phyloP scores from a whole-genome alignment of 1,140 invertebrate species.

The Drosophila gunungcola region DNA sequence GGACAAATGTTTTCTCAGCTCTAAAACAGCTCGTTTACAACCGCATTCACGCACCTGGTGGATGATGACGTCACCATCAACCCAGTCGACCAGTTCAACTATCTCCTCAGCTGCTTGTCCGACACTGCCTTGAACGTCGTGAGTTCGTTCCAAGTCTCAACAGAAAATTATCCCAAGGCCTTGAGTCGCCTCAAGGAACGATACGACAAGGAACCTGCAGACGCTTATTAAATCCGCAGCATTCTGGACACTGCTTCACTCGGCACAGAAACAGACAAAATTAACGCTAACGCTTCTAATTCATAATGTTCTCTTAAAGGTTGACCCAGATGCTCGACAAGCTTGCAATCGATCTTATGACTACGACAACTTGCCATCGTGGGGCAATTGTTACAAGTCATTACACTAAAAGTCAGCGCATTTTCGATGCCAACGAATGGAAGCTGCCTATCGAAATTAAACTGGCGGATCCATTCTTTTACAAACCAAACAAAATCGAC shows the following conservation, averaged over 20 bases:
- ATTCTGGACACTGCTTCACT: background rate
- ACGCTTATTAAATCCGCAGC: background rate
- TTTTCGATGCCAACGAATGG: background rate
- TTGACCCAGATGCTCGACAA: background rate
- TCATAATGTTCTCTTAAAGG: background rate
- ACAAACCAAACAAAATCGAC: background rate
- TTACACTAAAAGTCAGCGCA: background rate
- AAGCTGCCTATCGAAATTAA: background rate
- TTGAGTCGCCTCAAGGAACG: background rate
- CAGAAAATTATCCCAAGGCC: background rate
- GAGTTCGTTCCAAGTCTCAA: background rate
- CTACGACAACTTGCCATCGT: background rate
- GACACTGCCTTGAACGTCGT: background rate
- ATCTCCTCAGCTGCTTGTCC: too few relatives aligned
- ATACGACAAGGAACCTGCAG: background rate
- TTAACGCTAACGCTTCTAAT: background rate
- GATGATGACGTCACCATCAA: background rate
- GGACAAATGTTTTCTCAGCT: too few relatives aligned
- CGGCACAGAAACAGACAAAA: background rate
- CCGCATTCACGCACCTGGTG: background rate
- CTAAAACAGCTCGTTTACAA: too few relatives aligned
- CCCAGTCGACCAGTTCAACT: background rate
- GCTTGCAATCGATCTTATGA: background rate
- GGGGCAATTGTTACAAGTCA: background rate
- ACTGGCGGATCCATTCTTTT: background rate